Evolutionary conservation across 2,888 invertebrate genomes (phyloP).

Genomic region (Lochmaea crataegi): DNA sequence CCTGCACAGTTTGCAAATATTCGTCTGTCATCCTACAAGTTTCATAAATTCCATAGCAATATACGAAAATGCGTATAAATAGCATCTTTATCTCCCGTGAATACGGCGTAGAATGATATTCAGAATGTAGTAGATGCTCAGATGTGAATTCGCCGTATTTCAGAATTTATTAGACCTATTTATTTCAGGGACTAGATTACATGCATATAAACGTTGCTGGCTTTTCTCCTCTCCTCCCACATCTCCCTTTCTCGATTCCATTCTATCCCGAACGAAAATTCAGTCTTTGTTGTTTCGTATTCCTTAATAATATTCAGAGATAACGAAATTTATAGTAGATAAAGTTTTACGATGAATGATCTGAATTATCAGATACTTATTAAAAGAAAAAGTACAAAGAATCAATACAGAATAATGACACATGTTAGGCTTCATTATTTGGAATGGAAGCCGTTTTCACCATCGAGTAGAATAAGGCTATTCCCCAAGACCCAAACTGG

Average conservation of each 20-base stretch:
- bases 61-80: neutral
- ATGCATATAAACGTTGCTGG: conserved; percentile 65
- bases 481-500: too few relatives aligned
- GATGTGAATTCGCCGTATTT: conserved; percentile 56
- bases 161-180: conserved; percentile 82
- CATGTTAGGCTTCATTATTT: too few relatives aligned
- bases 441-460: too few relatives aligned
- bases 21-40: too few relatives aligned
- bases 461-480: too few relatives aligned
- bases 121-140: conserved; percentile 24
- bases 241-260: conserved; percentile 23
- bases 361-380: neutral
- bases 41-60: neutral
- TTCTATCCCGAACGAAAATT: conserved; percentile 7
- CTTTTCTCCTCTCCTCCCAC: conserved; percentile 41
- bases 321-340: conserved; percentile 8
- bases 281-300: conserved; percentile 9
- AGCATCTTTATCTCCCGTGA: neutral
- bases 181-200: conserved; percentile 68
- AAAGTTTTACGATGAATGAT: neutral
- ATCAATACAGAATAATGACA: neutral
- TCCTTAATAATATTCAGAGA: conserved; percentile 11
- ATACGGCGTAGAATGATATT: conserved; percentile 2
- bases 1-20: too few relatives aligned
- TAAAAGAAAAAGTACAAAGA: neutral